A percentile compares a stretch with the other conserved stretches of the same genome.
Evolutionary conservation across 1,140 invertebrate genomes (phyloP).

Genomic region (Drosophila ananassae): DNA sequence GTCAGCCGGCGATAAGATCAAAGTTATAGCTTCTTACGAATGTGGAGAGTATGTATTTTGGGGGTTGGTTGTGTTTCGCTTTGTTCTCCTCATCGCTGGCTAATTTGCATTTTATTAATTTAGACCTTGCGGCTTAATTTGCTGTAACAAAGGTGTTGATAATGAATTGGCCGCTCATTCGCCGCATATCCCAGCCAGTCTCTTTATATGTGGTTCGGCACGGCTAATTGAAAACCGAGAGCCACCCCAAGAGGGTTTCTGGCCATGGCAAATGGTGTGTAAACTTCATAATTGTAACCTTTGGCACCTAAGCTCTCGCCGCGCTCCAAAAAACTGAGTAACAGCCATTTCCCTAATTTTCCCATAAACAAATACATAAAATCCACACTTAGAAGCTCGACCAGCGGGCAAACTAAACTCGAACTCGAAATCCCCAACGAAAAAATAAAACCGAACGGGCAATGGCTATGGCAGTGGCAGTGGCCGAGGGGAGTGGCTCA

Average conservation of each 20-base stretch:
- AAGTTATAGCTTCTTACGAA: constrained; percentile 17
- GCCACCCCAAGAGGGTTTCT: constrained; percentile 20
- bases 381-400: constrained; percentile 78
- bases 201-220: constrained; percentile 4
- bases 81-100: constrained; percentile 29
- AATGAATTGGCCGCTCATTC: constrained; percentile 55
- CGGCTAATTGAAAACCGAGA: constrained; percentile 53
- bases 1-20: constrained; percentile 62
- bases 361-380: constrained; percentile 84
- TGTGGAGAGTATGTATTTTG: background rate
- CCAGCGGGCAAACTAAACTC: constrained; percentile 35
- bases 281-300: constrained; percentile 83
- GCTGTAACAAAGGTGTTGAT: constrained; percentile 82
- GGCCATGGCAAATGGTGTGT: constrained; percentile 75
- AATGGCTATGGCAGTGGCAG: constrained; percentile 23
- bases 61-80: constrained; percentile 56
- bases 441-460: constrained; percentile 5
- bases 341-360: constrained; percentile 83
- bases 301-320: constrained; percentile 60
- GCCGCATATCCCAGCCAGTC: constrained; percentile 33
- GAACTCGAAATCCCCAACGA: constrained; percentile 12
- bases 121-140: constrained; percentile 71
- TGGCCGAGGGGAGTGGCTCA: constrained; percentile 33
- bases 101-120: constrained; percentile 77
- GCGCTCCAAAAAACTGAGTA: constrained; percentile 51